These are phyloP conservation scores for Sebastolobus altivelis DNA, from an alignment of 2,797 vertebrate genomes.

Conservation along the genomic window DNA sequence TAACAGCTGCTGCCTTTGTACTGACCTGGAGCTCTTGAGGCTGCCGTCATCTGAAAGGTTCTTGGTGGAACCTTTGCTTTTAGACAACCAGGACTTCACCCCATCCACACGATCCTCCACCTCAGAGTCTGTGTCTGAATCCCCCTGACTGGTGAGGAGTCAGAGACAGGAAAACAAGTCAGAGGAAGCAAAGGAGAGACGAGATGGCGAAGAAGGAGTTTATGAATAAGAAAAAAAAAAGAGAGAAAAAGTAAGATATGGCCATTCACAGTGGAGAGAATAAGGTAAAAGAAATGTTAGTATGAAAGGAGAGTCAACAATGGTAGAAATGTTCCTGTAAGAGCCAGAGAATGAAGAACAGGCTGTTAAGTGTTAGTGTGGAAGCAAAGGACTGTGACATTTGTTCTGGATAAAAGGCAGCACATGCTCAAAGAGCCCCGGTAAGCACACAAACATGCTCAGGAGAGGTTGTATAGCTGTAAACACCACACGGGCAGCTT, in stretches of 20 bases:
- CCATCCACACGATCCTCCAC: conserved; percentile 94
- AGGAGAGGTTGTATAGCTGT: neutral
- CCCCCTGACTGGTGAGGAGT: conserved; percentile 87
- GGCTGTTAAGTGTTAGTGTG: conserved; percentile 55
- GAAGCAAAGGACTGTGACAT: conserved; percentile 30
- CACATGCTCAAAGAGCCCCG: conserved; percentile 64
- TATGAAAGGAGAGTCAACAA: neutral
- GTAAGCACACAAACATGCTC: conserved; percentile 49
- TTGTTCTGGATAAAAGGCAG: conserved; percentile 36
- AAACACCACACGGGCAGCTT: conserved; percentile 25
- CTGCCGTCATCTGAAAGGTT: conserved; percentile 94
- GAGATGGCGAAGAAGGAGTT: neutral
- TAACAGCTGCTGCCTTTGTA: conserved; percentile 39
- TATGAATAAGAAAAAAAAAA: neutral
- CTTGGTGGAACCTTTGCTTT: conserved; percentile 95
- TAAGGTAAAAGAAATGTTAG: conserved; percentile 17
- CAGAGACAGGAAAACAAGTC: conserved; percentile 47
- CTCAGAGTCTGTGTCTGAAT: conserved; percentile 94
- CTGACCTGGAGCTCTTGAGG: conserved; percentile 96
- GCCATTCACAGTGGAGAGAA: conserved; percentile 29
- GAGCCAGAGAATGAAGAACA: conserved; percentile 30
- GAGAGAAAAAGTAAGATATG: neutral
- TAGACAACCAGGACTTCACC: conserved; percentile 97
- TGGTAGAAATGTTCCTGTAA: conserved; percentile 10
- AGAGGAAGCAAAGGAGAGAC: conserved; percentile 30